Evolutionary conservation across 2,888 invertebrate genomes (phyloP).

Genomic region (Conus canariensis): DNA sequence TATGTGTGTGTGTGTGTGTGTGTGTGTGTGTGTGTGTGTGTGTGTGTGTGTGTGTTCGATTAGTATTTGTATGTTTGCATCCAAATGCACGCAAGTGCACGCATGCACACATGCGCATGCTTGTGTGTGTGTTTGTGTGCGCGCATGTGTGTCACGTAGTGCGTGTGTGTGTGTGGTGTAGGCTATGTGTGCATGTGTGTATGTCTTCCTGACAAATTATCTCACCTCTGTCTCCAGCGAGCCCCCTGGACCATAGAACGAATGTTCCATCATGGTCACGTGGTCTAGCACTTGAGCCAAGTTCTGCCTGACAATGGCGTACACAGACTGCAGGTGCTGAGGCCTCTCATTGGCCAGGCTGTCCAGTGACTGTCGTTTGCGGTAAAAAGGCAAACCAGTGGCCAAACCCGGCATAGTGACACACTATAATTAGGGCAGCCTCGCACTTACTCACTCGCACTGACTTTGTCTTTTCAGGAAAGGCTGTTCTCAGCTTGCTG

Average conservation of each 20-base stretch:
- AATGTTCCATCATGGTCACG: slow-evolving; percentile 59
- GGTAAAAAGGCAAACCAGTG: slow-evolving; percentile 67
- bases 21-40: slow-evolving; percentile 7
- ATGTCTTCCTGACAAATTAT: background rate
- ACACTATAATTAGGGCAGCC: background rate
- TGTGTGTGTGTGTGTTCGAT: background rate
- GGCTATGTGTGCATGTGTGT: background rate
- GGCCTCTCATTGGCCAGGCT: slow-evolving; percentile 67
- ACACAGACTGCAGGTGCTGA: slow-evolving; percentile 66
- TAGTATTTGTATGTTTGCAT: background rate
- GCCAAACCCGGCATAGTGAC: slow-evolving; percentile 60
- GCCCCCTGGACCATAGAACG: slow-evolving; percentile 62
- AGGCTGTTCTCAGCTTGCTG: background rate
- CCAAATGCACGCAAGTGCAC: background rate
- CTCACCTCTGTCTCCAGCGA: slow-evolving; percentile 63
- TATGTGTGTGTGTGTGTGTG: background rate
- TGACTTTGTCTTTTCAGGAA: background rate
- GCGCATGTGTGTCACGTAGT: background rate
- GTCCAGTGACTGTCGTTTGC: slow-evolving; percentile 68
- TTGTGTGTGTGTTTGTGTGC: background rate
- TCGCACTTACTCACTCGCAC: too few relatives aligned
- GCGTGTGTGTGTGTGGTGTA: background rate
- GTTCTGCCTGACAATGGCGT: slow-evolving; percentile 62
- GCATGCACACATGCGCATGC: background rate
- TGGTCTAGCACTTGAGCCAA: slow-evolving; percentile 59